Percentiles rank a stretch among this genome's conserved stretches.
Conservation (phyloP, 1,140 invertebrate species). For the Achatina immaculata region DNA sequence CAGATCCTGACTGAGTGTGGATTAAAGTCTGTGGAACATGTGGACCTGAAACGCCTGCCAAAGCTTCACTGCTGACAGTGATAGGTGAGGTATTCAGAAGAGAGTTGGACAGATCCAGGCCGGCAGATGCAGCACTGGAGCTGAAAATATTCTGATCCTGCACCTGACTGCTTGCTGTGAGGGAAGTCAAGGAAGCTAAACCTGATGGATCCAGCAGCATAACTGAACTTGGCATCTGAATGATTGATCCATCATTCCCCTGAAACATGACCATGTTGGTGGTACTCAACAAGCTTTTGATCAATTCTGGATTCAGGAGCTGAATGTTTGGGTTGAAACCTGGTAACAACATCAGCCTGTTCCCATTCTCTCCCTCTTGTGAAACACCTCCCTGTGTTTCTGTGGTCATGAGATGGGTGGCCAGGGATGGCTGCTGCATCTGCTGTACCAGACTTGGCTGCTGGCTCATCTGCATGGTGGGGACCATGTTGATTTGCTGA, state of each 20-base stretch:
- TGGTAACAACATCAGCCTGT: background rate
- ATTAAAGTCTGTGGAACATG: background rate
- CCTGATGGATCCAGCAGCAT: background rate
- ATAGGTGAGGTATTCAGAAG: background rate
- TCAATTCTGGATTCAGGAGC: background rate
- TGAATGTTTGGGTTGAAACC: background rate
- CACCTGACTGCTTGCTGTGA: background rate
- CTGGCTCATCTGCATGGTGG: background rate
- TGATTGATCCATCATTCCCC: background rate
- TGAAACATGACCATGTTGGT: conserved; percentile 29
- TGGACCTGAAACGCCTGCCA: background rate
- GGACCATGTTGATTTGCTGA: background rate
- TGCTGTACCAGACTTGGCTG: background rate
- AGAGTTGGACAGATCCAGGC: background rate
- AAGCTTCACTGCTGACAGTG: background rate
- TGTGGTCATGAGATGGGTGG: background rate
- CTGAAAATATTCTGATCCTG: background rate
- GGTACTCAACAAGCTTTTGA: background rate
- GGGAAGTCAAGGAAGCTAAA: background rate
- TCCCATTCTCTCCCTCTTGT: background rate
- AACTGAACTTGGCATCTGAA: conserved; percentile 16
- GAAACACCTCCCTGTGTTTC: conserved; percentile 20
- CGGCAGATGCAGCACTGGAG: background rate
- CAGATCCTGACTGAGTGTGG: background rate
- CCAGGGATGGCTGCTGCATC: background rate